Base-by-base conservation (phyloP, 1,140 invertebrate species). In the Drosophila oshimai region DNA sequence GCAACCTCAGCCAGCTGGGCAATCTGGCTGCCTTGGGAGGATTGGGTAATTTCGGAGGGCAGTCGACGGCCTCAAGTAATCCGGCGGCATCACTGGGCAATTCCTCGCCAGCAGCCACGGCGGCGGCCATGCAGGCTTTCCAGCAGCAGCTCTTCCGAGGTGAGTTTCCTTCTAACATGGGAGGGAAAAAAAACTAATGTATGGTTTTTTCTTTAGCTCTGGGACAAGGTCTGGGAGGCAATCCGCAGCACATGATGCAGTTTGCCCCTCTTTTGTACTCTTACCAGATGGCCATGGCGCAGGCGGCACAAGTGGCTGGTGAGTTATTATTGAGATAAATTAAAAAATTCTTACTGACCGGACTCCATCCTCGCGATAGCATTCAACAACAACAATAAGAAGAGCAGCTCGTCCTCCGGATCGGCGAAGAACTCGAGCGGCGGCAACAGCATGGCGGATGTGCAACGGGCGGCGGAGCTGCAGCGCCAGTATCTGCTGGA, bases 401-500 rank as follows among this genome's bases (percentile, higher is more conserved):
- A 90, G 51, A 90, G 83, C 60, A 84, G 67, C 54, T 84, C 87
- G 3, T 86, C 87, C 4, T 87, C 89, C 26, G 72, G 78, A 17
- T 80, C 89, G 17, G 55, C 68, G 4, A 88, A 89, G 62, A 92
- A 92, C 44, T 91, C 92, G 26, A 92, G 92, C 80, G 92, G 92
- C 65, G 92, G 92, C 10, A 92, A 93, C 5, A 94, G 93, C 78
- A 90, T 94, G 67, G 95, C 94, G 0, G 96, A 97, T 57, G 92
- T 97, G 74, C 96, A 96, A 90, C 93, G 96, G 76, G 95, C 96
- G 41, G 95, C 95, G 10, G 97, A 99, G 89, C 92, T 98, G 36
- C 98, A 99, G 91, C 94, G 98, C 39, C 98, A 99, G 92, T 99
- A 98, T 93, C 93, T 99, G 67, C 93, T 99, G 20, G 98, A 99